Evolutionary conservation across 2,888 invertebrate species (phyloP).

Genomic region (Hyppa rectilinea): DNA sequence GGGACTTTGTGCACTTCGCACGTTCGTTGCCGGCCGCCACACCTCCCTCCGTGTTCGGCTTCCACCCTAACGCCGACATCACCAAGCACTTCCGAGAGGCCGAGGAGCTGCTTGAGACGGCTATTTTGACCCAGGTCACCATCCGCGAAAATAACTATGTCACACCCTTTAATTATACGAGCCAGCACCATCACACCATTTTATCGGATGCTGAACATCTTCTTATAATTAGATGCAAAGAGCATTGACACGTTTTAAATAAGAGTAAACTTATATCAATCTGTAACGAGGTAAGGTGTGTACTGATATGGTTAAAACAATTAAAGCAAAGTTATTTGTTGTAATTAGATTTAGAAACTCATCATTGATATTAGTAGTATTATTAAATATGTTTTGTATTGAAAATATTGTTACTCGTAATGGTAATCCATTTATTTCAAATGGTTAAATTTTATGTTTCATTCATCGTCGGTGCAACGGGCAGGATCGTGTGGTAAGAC

Average conservation of each 20-base stretch:
- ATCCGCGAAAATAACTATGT: too few relatives aligned
- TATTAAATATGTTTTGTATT: neutral
- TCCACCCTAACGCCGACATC: constrained; percentile 98
- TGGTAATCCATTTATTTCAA: constrained; percentile 23
- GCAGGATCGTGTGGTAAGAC: constrained; percentile 62
- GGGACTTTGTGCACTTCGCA: constrained; percentile 92
- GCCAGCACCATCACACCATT: neutral
- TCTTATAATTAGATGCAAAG: neutral
- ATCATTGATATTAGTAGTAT: constrained; percentile 3
- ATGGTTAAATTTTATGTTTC: constrained; percentile 60
- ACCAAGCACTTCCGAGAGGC: constrained; percentile 97
- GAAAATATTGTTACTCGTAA: neutral
- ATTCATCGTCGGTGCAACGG: constrained; percentile 43
- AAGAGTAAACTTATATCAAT: neutral
- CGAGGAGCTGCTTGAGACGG: constrained; percentile 93
- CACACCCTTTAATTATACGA: neutral
- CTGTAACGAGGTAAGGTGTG: neutral
- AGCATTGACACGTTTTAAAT: neutral
- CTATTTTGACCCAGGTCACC: constrained; percentile 94
- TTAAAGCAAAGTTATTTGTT: neutral
- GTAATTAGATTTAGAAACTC: constrained; percentile 10
- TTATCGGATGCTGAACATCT: neutral
- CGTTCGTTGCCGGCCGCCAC: constrained; percentile 94
- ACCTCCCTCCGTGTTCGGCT: constrained; percentile 96
- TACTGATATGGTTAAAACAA: constrained; percentile 6